phyloP scores from a whole-genome alignment of 2,888 invertebrate species.

The Tiliacea aurago region DNA sequence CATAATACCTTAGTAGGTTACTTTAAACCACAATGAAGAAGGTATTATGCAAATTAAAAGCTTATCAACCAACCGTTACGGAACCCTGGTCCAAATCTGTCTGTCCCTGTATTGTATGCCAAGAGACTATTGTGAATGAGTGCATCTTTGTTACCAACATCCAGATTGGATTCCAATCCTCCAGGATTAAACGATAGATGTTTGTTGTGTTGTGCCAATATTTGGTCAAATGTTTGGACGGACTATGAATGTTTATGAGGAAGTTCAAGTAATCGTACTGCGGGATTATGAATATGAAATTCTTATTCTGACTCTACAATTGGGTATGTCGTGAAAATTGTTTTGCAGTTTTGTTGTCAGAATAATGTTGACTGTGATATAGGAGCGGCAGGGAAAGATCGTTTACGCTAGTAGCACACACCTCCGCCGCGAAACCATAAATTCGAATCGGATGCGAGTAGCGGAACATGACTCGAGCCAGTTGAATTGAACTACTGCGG shows the following conservation, averaged over 20 bases:
- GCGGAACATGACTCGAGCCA: too few relatives aligned
- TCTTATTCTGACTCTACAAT: not conserved
- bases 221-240: conserved; percentile 34
- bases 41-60: conserved; percentile 42
- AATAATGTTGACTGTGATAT: not conserved
- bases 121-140: conserved; percentile 34
- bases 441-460: too few relatives aligned
- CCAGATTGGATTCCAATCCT: conserved; percentile 55
- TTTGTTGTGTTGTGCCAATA: conserved; percentile 24
- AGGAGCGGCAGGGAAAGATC: not conserved
- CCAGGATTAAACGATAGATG: conserved; percentile 39
- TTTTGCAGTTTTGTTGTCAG: not conserved
- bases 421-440: too few relatives aligned
- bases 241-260: conserved; percentile 4
- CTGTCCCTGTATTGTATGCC: conserved; percentile 35
- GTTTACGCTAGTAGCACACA: too few relatives aligned
- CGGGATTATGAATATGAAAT: conserved; percentile 7
- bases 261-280: not conserved
- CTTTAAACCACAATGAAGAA: not conserved
- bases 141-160: conserved; percentile 51
- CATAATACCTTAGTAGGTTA: too few relatives aligned
- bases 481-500: too few relatives aligned
- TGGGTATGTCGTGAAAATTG: not conserved
- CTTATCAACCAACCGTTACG: conserved; percentile 21
- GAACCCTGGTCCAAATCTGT: conserved; percentile 23